phyloP scores from a whole-genome alignment of 1,140 invertebrate species.

The Oreohelix idahoensis region DNA sequence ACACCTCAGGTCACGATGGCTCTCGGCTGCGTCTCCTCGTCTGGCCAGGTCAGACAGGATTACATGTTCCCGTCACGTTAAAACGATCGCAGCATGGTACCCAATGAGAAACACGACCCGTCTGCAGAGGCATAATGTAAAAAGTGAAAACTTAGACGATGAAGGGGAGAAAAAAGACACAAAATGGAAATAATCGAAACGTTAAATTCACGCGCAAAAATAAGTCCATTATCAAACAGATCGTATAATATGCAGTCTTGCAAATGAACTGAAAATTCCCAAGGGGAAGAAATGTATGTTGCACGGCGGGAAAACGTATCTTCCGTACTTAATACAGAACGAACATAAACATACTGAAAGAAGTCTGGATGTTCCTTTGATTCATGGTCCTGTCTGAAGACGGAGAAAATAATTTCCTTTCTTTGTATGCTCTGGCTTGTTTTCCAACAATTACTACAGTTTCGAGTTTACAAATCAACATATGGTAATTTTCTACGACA shows the following conservation, averaged over 20 bases:
- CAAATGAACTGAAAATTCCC: too few relatives aligned
- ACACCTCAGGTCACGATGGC: background rate
- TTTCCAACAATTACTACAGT: too few relatives aligned
- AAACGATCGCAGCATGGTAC: slow-evolving; percentile 1
- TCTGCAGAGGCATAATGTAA: background rate
- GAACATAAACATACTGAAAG: too few relatives aligned
- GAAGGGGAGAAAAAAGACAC: background rate
- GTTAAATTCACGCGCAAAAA: background rate
- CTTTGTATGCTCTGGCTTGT: too few relatives aligned
- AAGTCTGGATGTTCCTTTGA: too few relatives aligned
- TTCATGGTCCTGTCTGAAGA: too few relatives aligned
- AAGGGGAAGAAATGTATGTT: too few relatives aligned
- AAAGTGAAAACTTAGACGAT: background rate
- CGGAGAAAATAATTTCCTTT: too few relatives aligned
- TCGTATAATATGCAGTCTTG: background rate
- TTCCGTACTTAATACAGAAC: too few relatives aligned
- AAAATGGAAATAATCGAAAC: background rate
- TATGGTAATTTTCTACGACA: too few relatives aligned
- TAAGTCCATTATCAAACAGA: background rate
- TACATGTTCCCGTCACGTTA: background rate
- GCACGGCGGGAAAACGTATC: too few relatives aligned
- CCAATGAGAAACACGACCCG: background rate
- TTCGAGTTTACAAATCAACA: too few relatives aligned
- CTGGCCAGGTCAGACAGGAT: slow-evolving; percentile 7
- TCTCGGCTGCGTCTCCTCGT: background rate